Percentiles rank a stretch among this genome's conserved stretches.
Evolutionary conservation across 1,140 invertebrate genomes (phyloP).

Genomic region (Uloborus diversus): DNA sequence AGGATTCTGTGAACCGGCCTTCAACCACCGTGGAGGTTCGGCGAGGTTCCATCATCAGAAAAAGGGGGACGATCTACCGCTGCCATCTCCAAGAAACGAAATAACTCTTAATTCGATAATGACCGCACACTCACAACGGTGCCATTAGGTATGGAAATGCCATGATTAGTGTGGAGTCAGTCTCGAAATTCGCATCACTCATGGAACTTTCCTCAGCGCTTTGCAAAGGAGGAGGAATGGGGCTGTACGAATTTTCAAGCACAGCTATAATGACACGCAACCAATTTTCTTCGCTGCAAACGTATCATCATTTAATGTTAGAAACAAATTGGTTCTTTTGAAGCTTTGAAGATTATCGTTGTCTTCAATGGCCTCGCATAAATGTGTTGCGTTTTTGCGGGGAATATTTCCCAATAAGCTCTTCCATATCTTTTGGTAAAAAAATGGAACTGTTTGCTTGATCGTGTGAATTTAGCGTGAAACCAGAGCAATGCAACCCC

Average conservation of each 20-base stretch:
- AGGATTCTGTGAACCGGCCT: too few relatives aligned
- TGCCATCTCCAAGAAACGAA: not conserved
- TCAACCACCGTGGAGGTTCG: too few relatives aligned
- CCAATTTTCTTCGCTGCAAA: conserved; percentile 7
- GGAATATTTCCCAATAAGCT: too few relatives aligned
- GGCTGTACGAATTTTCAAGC: conserved; percentile 9
- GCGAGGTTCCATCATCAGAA: not conserved
- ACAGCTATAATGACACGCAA: conserved; percentile 4
- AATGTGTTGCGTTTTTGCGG: too few relatives aligned
- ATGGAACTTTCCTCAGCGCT: not conserved
- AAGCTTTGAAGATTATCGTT: too few relatives aligned
- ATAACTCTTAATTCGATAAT: conserved; percentile 17
- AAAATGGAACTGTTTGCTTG: too few relatives aligned
- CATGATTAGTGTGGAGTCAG: not conserved
- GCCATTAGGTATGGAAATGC: conserved; percentile 28
- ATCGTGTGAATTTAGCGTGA: too few relatives aligned
- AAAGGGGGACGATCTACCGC: not conserved
- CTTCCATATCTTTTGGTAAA: too few relatives aligned
- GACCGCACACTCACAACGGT: not conserved
- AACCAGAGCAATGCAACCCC: too few relatives aligned
- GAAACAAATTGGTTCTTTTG: not conserved
- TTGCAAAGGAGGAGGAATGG: conserved; percentile 4
- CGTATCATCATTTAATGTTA: conserved; percentile 12
- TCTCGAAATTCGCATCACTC: conserved; percentile 7
- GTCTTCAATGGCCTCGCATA: too few relatives aligned